Conservation (phyloP, 2,113 vertebrate species). For the Takifugu flavidus region DNA sequence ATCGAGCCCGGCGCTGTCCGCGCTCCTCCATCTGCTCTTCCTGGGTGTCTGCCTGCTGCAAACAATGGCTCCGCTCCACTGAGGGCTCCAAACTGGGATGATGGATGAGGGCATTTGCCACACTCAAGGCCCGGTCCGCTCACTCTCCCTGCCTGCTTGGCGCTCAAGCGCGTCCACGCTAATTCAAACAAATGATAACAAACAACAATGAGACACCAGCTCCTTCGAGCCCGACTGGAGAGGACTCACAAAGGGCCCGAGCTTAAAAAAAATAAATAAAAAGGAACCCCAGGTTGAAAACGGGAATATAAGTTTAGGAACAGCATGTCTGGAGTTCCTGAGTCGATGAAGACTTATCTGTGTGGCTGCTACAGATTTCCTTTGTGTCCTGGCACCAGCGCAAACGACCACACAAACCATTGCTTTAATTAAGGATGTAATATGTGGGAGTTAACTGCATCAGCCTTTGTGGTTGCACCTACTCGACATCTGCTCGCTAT, state of each 20-base stretch:
- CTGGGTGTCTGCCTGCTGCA: constrained; percentile 63
- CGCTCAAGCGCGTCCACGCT: constrained; percentile 49
- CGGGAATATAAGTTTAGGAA: background rate
- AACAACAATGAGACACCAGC: constrained; percentile 44
- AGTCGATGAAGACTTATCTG: background rate
- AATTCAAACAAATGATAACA: constrained; percentile 68
- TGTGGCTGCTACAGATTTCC: too few relatives aligned
- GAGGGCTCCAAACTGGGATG: constrained; percentile 64
- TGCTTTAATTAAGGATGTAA: too few relatives aligned
- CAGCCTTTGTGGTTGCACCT: too few relatives aligned
- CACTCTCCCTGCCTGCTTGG: constrained; percentile 46
- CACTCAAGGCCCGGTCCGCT: constrained; percentile 61
- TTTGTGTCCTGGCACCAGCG: background rate
- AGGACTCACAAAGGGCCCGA: constrained; percentile 7
- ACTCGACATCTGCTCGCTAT: too few relatives aligned
- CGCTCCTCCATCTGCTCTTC: constrained; percentile 61
- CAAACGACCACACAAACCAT: too few relatives aligned
- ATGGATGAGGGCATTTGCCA: constrained; percentile 71
- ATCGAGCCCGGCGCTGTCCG: constrained; percentile 16
- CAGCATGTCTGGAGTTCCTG: too few relatives aligned
- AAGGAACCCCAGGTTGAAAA: background rate
- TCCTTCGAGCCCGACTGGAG: constrained; percentile 10
- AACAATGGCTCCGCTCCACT: constrained; percentile 52
- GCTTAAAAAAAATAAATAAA: too few relatives aligned
- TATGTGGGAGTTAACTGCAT: too few relatives aligned